Evolutionary conservation across 2,113 vertebrate species (phyloP), one percentile per base, ranked within the genome.

Genomic region (Rana temporaria): DNA sequence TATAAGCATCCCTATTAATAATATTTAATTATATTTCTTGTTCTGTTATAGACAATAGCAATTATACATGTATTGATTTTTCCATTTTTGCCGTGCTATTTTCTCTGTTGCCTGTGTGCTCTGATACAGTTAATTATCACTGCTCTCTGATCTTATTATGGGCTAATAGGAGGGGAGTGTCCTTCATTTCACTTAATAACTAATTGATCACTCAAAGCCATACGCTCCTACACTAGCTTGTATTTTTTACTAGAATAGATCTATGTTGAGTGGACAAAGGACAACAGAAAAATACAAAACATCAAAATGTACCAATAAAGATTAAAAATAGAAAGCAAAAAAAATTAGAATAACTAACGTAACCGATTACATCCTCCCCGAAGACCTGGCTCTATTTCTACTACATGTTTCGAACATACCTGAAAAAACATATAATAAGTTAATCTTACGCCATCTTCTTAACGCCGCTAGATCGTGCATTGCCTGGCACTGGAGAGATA

Each of bases 71-170:
- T 7, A 80, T 80, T 80, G 78, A 80, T 80, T 62, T 80, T 80
- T 80, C 66, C 78, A 69, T 70, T 20, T 80, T 62, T 38, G 34
- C 22, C 57, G 22, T 63, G 38, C 34, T 38, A 52, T 80, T 80
- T 80, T 48, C 77, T 59, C 57, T 79, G 77, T 53, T 68, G 53
- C 20, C 55, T 80, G 55, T 80, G 78, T 56, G 53, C 24, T 69
- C 52, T 55, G 57, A 38, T 34, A 4, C 67, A 80, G 78, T 52
- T 71, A 80, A 80, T 80, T 80, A 71, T 67, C 32, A 63, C 17
- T 62, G 67, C 53, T 70, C 67, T 38, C 66, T 71, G 77, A 79
- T 80, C 78, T 63, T 59, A 80, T 70, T 80, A 80, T 59, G 67
- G 18, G 62, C 20, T 60, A 68, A 70, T 52, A 63, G 15, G 38